A percentile compares a stretch with the other conserved stretches of the same genome.
Conservation (phyloP, 2,113 vertebrate species). For the Carlito syrichta region DNA sequence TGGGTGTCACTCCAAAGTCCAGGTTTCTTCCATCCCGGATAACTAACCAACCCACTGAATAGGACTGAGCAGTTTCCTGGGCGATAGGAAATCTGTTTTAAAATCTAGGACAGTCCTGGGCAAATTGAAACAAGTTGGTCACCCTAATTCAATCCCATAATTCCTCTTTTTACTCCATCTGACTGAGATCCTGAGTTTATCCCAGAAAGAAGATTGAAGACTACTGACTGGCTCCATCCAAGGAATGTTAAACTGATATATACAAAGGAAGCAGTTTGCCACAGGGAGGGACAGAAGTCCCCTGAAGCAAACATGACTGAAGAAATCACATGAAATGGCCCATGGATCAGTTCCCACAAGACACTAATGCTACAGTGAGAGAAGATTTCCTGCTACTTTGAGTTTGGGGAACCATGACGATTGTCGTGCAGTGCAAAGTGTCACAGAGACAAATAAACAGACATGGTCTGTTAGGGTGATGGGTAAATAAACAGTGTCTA, state of each 20-base stretch:
- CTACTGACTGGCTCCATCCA: not conserved
- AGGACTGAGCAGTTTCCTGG: not conserved
- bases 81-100: not conserved
- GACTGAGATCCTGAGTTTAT: not conserved
- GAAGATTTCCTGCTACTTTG: not conserved
- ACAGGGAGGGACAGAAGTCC: not conserved
- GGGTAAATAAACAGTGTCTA: not conserved
- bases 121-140: not conserved
- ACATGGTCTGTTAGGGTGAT: not conserved
- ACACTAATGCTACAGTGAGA: not conserved
- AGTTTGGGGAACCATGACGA: not conserved
- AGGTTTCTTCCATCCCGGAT: not conserved
- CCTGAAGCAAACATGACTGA: not conserved
- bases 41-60: not conserved
- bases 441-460: not conserved
- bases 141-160: not conserved
- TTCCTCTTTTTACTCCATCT: not conserved
- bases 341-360: not conserved
- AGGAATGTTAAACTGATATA: not conserved
- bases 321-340: not conserved
- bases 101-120: not conserved
- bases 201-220: not conserved
- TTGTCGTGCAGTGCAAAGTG: not conserved
- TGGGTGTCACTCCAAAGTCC: not conserved
- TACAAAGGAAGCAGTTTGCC: not conserved